Conservation (phyloP, 2,797 vertebrate species). For the Xiphophorus birchmanni region DNA sequence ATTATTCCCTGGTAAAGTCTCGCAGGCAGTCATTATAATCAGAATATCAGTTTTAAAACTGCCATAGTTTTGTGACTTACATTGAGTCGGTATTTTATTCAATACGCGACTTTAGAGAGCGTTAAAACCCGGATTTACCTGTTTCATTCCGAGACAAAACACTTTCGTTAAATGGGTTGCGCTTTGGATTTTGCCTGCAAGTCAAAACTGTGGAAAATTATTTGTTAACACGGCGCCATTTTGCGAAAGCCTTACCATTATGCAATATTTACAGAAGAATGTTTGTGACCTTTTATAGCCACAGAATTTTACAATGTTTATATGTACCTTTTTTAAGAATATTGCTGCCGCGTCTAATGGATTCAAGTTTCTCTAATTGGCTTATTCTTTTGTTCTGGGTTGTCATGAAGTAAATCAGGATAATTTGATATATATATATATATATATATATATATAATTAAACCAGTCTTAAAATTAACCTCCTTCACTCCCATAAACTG, state of each 20-base stretch:
- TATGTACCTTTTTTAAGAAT: background rate
- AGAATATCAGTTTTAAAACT: background rate
- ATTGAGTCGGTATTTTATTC: background rate
- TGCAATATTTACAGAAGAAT: background rate
- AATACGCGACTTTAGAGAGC: rapidly evolving
- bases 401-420: background rate
- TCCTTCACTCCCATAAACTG: background rate
- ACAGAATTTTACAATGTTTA: background rate
- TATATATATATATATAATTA: background rate
- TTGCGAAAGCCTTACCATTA: conserved; percentile 10
- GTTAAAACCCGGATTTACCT: background rate
- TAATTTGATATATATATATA: too few species aligned
- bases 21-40: conserved; percentile 12
- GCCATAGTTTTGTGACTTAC: background rate
- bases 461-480: background rate
- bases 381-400: background rate
- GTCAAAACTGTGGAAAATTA: background rate
- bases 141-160: background rate
- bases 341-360: background rate
- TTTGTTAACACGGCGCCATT: conserved; percentile 5
- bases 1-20: rapidly evolving
- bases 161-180: background rate
- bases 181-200: conserved; percentile 27
- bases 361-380: background rate
- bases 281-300: background rate